phyloP scores from a whole-genome alignment of 2,888 invertebrate genomes.

The Acanthosoma haemorrhoidale region DNA sequence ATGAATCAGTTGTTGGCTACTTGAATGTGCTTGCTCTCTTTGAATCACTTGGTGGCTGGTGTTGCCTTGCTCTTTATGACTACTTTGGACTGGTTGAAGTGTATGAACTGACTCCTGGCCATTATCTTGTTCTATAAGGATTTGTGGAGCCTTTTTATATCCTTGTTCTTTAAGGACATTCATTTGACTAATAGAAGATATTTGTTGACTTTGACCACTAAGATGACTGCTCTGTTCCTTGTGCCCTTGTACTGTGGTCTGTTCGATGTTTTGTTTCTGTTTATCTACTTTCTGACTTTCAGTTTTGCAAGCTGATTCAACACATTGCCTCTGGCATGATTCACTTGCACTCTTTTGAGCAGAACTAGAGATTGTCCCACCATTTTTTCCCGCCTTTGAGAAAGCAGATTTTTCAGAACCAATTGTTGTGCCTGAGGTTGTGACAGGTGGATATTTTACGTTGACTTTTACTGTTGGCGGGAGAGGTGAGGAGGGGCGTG shows the following conservation, averaged over 20 bases:
- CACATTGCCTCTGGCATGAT: background rate
- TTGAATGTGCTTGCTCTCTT: background rate
- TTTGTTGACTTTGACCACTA: background rate
- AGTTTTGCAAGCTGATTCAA: background rate
- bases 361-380: background rate
- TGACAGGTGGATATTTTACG: slow-evolving; percentile 11
- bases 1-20: background rate
- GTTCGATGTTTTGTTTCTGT: background rate
- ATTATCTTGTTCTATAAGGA: background rate
- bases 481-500: slow-evolving; percentile 17
- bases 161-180: background rate
- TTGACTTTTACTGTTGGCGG: slow-evolving; percentile 23
- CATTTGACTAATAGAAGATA: background rate
- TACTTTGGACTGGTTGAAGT: background rate
- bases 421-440: slow-evolving; percentile 13
- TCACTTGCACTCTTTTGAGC: background rate
- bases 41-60: background rate
- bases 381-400: slow-evolving; percentile 13
- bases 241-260: background rate
- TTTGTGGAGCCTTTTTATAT: background rate
- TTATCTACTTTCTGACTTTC: background rate
- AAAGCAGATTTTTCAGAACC: slow-evolving; percentile 24
- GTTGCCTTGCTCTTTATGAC: background rate
- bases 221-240: background rate
- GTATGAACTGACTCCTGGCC: background rate